These are phyloP conservation scores for Axis porcinus DNA, from an alignment of 2,113 vertebrate genomes.

Conservation along the genomic window DNA sequence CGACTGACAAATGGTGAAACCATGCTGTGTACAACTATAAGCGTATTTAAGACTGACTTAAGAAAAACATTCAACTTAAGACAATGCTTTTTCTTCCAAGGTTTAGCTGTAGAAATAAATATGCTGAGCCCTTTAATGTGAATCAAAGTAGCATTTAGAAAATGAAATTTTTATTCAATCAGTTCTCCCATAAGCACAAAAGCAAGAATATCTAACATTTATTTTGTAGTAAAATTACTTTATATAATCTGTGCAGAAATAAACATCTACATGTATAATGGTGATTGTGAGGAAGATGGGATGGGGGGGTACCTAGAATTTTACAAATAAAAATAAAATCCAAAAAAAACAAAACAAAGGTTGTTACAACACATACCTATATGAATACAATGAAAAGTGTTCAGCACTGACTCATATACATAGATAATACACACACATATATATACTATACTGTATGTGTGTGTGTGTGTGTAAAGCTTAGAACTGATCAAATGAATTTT, in stretches of 20 bases:
- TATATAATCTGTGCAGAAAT: neutral
- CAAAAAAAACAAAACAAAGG: neutral
- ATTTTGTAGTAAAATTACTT: conserved; percentile 1
- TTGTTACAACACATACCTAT: neutral
- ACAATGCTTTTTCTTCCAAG: neutral
- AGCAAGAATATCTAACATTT: neutral
- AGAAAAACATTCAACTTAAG: neutral
- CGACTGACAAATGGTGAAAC: conserved; percentile 13
- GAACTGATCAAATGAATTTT: neutral
- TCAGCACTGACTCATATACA: neutral
- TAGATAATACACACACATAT: neutral
- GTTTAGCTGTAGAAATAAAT: neutral
- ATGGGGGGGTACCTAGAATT: neutral
- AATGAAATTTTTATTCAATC: neutral
- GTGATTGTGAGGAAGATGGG: neutral
- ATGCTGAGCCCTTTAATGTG: neutral
- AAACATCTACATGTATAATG: neutral
- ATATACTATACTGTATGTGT: neutral
- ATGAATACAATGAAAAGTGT: neutral
- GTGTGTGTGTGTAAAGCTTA: neutral
- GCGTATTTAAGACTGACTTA: neutral
- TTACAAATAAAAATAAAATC: conserved; percentile 3
- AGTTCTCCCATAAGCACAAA: neutral
- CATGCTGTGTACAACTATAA: neutral
- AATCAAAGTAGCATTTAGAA: neutral